Percentiles rank a stretch among this genome's conserved stretches.
Conservation (phyloP, 1,140 invertebrate genomes). For the Plutomurus gul region DNA sequence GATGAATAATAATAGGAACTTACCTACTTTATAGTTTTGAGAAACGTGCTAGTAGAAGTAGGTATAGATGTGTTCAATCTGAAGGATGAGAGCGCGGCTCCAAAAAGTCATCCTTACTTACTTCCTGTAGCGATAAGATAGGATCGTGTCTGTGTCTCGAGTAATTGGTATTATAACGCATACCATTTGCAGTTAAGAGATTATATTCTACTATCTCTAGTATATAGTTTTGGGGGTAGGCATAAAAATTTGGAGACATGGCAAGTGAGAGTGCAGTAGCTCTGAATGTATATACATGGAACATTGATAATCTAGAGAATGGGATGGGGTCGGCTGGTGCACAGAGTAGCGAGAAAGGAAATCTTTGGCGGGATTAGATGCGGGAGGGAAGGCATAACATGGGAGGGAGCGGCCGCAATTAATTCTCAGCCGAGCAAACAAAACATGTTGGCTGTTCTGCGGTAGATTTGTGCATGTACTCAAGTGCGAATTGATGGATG, state of each 20-base stretch:
- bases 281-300: not conserved
- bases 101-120: too few species aligned
- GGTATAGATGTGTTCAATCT: too few species aligned
- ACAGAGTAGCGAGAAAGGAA: not conserved
- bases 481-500: constrained; percentile 26
- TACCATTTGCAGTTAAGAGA: not conserved
- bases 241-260: not conserved
- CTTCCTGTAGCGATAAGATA: too few species aligned
- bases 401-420: constrained; percentile 19
- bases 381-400: not conserved
- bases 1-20: too few species aligned
- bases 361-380: not conserved
- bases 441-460: constrained; percentile 14
- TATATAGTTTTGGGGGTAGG: not conserved
- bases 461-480: constrained; percentile 23
- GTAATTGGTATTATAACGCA: too few species aligned
- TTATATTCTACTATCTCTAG: not conserved
- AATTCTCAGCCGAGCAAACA: constrained; percentile 15
- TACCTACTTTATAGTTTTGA: too few species aligned
- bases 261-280: not conserved
- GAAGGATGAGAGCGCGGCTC: too few species aligned
- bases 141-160: too few species aligned
- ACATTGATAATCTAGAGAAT: not conserved
- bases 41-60: too few species aligned
- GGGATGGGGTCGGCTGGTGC: not conserved